A percentile compares a stretch with the other conserved stretches of the same genome.
phyloP scores from a whole-genome alignment of 2,888 invertebrate species.

The Timema cristinae region DNA sequence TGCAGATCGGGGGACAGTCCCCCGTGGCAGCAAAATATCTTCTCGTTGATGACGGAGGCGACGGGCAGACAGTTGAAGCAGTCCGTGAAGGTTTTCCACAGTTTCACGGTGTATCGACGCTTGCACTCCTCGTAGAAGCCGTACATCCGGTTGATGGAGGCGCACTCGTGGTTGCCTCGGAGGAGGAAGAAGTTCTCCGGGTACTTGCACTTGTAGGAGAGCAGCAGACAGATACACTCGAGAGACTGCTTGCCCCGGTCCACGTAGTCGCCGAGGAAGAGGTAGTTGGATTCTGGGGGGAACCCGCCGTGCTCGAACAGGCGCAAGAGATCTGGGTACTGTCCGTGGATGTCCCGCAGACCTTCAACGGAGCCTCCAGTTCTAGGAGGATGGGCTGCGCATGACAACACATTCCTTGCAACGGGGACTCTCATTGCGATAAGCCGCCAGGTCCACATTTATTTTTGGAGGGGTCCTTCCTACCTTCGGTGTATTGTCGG shows the following conservation, averaged over 20 bases:
- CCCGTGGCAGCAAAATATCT: conserved; percentile 62
- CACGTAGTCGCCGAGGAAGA: conserved; percentile 58
- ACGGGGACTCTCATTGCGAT: no score
- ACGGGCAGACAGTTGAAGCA: conserved; percentile 60
- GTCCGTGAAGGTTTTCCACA: conserved; percentile 63
- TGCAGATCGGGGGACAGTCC: conserved; percentile 48
- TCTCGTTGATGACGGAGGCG: conserved; percentile 60
- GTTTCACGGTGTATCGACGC: conserved; percentile 57
- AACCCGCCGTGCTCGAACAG: conserved; percentile 57
- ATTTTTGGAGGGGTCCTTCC: no score
- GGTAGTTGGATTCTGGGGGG: conserved; percentile 19
- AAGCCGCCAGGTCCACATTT: no score
- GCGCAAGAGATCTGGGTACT: conserved; percentile 58
- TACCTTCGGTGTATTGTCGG: no score
- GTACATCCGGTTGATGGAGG: conserved; percentile 61
- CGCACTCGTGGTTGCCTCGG: conserved; percentile 64
- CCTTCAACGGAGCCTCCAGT: conserved; percentile 27
- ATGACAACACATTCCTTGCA: no score
- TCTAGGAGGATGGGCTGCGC: conserved; percentile 26
- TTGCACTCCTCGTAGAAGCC: conserved; percentile 62
- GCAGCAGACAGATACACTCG: conserved; percentile 60
- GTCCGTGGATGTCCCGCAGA: conserved; percentile 57
- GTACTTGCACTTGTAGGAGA: conserved; percentile 66
- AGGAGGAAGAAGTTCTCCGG: conserved; percentile 65
- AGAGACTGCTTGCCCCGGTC: conserved; percentile 61